Base-by-base conservation (phyloP, 1,140 invertebrate species). In the Colletes gigas region DNA sequence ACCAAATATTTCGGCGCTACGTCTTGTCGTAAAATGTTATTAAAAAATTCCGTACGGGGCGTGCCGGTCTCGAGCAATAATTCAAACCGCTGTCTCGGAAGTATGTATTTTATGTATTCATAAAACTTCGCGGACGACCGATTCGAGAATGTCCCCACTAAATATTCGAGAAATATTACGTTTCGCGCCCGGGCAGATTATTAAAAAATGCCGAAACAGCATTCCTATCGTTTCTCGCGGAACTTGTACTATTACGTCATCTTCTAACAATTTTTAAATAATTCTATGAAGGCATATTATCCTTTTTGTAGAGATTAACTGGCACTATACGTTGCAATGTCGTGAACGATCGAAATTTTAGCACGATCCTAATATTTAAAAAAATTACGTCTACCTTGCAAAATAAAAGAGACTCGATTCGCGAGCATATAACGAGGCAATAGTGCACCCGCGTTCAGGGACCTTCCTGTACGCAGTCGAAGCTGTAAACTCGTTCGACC, bases 121-220 rank as follows among this genome's bases (percentile, higher is more conserved):
- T 71, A 54, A 78, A 78, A 62, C 57, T 44, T 55, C 59, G 9
- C 0, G n/a, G 14, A 66, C 30, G 76, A 78, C 71, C 67, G 76
- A 71, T 78, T 62, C 76, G 30, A 78, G 57, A 44, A 62, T 41
- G 47, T n/a, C 47, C 7, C 4, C 66, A 60, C 52, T 78, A 72
- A 78, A 78, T 78, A 54, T 55, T 54, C n/a, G n/a, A 71, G 68
- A 72, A 47, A 72, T 63, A 78, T 62, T 21, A 54, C 59, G 12
- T 19, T 8, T 30, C 19, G 9, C 8, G 21, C 17, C 17, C 0
- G 10, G 9, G 19, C 0, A 19, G 50, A 55, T 72, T 78, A 78
- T 65, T 72, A 78, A 72, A 78, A 78, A 78, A 78, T 72, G 54
- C n/a, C 50, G 15, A 17, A 17, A 15, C 21, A 1, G 19, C n/a